Evolutionary conservation across 2,113 vertebrate genomes (phyloP), one percentile per base, ranked within the genome.

Genomic region (Myiagra hebetior): DNA sequence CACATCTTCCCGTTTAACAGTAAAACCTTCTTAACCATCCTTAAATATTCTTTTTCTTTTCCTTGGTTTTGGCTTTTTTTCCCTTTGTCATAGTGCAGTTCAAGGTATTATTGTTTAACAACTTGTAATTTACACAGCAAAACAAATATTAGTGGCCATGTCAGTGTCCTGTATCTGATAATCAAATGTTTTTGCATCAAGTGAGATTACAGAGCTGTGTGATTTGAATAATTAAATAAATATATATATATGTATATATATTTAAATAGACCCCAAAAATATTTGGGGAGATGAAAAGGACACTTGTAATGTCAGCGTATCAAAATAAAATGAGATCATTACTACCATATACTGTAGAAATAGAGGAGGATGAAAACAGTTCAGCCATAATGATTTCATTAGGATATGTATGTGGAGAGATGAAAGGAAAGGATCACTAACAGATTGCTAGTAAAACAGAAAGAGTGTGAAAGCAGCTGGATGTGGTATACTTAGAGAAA

Each of bases 381-480:
- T 97, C 93, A 96, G 57, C 78, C 95, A 91, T 97, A 97, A 98
- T 97, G 96, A 97, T 98, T 98, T 97, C 95, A 97, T 98, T 98
- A 97, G 87, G 90, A 86, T 74, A 88, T 96, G 85, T 97, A 95
- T 93, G 76, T 55, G 56, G 83, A 94, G 55, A 97, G 95, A 98
- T 98, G 90, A 98, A 98, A 98, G 96, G 72, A 81, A 72, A 91
- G 95, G 95, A 97, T 97, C 92, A 87, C 96, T 96, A 96, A 92
- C 92, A 97, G 93, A 97, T 95, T 96, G 85, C 91, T 87, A 83
- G 94, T 72, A 87, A 97, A 97, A 97, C 60, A 86, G 75, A 93
- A 92, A 94, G 70, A 85, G 72, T 95, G 89, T 87, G 72, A 89
- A 97, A 97, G 88, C 76, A 91, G 5, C 69, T 92, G 91, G 97